Evolutionary conservation across 2,888 invertebrate species (phyloP).

Genomic region (Reticulitermes lucifugus): DNA sequence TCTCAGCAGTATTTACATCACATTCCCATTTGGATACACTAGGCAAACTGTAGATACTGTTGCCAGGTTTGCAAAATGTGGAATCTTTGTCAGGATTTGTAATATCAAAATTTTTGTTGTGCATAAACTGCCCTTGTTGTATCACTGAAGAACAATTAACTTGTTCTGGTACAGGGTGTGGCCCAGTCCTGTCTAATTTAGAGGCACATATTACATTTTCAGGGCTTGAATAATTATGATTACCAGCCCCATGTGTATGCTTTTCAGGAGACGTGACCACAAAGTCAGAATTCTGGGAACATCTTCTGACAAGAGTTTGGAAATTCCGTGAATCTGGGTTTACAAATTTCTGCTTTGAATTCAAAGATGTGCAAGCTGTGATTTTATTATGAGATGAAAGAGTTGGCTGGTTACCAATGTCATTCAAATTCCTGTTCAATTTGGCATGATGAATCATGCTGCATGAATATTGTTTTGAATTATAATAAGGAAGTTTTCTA

Average conservation of each 20-base stretch:
- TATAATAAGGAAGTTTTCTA: too few species aligned
- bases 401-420: too few species aligned
- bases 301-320: not conserved
- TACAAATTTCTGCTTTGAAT: not conserved
- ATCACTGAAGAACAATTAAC: not conserved
- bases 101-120: not conserved
- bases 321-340: not conserved
- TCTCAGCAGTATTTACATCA: not conserved
- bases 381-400: not conserved
- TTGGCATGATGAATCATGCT: too few species aligned
- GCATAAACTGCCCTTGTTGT: not conserved
- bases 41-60: not conserved
- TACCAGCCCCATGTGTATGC: not conserved
- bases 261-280: not conserved
- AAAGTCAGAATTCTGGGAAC: not conserved
- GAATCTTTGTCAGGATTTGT: not conserved
- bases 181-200: not conserved
- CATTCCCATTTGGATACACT: not conserved
- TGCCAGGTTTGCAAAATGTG: not conserved
- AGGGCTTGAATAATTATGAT: too few species aligned
- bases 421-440: too few species aligned
- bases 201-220: too few species aligned
- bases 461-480: too few species aligned
- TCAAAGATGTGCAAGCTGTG: not conserved
- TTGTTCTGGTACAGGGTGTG: not conserved